Conservation (phyloP, 1,140 invertebrate species). For the Arctopsyche grandis region DNA sequence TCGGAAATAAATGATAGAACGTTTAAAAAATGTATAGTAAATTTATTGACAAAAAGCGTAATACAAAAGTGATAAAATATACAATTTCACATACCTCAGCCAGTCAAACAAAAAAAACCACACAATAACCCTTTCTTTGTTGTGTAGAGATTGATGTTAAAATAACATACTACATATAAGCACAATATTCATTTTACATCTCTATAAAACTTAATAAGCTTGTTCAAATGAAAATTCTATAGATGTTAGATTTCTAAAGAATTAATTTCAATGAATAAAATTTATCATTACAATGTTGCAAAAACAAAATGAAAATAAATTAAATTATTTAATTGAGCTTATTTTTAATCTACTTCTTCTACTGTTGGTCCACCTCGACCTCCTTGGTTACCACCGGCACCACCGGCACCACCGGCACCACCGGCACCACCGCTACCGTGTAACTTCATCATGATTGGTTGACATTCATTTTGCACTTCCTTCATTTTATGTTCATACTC, state of each 20-base stretch:
- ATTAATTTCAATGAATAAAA: too few relatives aligned
- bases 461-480: slow-evolving; percentile 75
- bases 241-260: too few relatives aligned
- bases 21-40: not conserved
- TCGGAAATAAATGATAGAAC: not conserved
- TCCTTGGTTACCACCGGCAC: slow-evolving; percentile 55
- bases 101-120: not conserved
- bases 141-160: too few relatives aligned
- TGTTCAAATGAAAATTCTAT: too few relatives aligned
- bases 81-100: not conserved
- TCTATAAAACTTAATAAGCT: too few relatives aligned
- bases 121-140: too few relatives aligned
- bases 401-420: slow-evolving; percentile 56
- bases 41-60: not conserved
- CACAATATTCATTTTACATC: too few relatives aligned
- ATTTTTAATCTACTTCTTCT: slow-evolving; percentile 72
- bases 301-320: not conserved
- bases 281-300: too few relatives aligned
- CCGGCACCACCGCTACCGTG: slow-evolving; percentile 69
- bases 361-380: slow-evolving; percentile 72
- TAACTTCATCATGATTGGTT: slow-evolving; percentile 81
- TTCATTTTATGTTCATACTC: slow-evolving; percentile 81
- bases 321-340: not conserved
- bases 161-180: too few relatives aligned
- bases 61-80: not conserved